A percentile compares a stretch with the other conserved stretches of the same genome.
phyloP scores from a whole-genome alignment of 2,797 vertebrate species.

The Rhadinocentrus ornatus region DNA sequence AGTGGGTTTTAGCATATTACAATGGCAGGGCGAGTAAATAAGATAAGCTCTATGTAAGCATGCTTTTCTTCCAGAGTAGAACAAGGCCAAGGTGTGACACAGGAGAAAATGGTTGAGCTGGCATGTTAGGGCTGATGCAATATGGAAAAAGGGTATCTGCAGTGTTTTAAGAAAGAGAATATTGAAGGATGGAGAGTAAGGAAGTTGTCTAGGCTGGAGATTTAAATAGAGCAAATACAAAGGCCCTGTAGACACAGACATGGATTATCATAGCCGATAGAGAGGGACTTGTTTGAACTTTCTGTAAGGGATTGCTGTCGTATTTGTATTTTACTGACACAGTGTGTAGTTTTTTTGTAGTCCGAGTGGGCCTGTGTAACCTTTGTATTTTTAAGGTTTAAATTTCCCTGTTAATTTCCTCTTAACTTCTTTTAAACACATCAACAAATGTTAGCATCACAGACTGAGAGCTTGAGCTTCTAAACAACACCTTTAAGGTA shows the following conservation, averaged over 20 bases:
- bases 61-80: background rate
- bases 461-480: background rate
- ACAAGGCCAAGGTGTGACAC: background rate
- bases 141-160: constrained; percentile 8
- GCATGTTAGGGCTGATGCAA: constrained; percentile 3
- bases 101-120: background rate
- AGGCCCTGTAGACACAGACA: constrained; percentile 37
- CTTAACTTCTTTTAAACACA: background rate
- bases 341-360: background rate
- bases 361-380: background rate
- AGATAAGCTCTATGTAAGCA: background rate
- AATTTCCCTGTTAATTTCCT: background rate
- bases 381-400: background rate
- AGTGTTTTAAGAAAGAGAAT: constrained; percentile 15
- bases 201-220: constrained; percentile 17
- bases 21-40: background rate
- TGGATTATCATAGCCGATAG: constrained; percentile 35
- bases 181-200: constrained; percentile 20
- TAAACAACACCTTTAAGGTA: background rate
- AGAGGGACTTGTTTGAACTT: constrained; percentile 28
- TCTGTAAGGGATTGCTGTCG: constrained; percentile 1
- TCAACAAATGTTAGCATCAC: too few species aligned
- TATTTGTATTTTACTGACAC: constrained; percentile 6
- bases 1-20: background rate
- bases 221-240: constrained; percentile 47